phyloP scores from a whole-genome alignment of 37 sponge, comb jelly and placozoan species.

The Beroe forskalii region DNA sequence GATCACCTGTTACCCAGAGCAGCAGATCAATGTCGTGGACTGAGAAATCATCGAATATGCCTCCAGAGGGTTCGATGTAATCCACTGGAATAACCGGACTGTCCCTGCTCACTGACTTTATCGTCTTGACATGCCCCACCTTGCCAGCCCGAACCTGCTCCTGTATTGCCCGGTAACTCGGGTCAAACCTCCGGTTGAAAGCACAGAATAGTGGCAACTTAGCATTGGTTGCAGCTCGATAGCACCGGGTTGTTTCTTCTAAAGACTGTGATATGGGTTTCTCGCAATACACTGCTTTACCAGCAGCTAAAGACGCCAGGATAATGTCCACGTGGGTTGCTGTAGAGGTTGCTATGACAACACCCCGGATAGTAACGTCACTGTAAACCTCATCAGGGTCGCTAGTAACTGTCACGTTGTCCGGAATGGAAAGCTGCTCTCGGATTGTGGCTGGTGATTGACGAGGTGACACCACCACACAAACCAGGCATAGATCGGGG shows the following conservation, averaged over 20 bases:
- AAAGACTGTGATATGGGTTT: slow-evolving; percentile 33
- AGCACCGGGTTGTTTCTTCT: not conserved
- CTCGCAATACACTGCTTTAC: slow-evolving; percentile 54
- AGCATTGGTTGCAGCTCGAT: not conserved
- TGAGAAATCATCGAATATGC: slow-evolving; percentile 58
- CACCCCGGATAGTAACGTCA: not conserved
- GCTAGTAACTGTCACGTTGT: not conserved
- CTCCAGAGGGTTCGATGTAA: slow-evolving; percentile 55
- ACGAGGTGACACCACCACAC: slow-evolving; percentile 40
- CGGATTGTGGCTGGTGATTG: not conserved
- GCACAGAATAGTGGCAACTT: slow-evolving; percentile 38
- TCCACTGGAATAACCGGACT: slow-evolving; percentile 8
- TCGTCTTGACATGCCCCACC: slow-evolving; percentile 3
- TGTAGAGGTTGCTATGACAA: slow-evolving; percentile 48
- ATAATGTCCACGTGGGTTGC: slow-evolving; percentile 9
- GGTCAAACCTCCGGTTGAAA: slow-evolving; percentile 62
- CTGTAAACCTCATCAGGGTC: not conserved
- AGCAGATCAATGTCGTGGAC: slow-evolving; percentile 44
- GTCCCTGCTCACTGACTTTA: slow-evolving; percentile 46
- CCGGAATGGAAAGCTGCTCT: not conserved
- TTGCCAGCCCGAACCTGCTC: slow-evolving; percentile 1
- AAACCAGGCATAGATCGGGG: not conserved
- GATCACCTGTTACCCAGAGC: slow-evolving; percentile 45
- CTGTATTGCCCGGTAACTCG: slow-evolving; percentile 18
- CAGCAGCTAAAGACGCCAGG: not conserved